phyloP scores from a whole-genome alignment of 2,888 invertebrate genomes.

The Prosapia bicincta region DNA sequence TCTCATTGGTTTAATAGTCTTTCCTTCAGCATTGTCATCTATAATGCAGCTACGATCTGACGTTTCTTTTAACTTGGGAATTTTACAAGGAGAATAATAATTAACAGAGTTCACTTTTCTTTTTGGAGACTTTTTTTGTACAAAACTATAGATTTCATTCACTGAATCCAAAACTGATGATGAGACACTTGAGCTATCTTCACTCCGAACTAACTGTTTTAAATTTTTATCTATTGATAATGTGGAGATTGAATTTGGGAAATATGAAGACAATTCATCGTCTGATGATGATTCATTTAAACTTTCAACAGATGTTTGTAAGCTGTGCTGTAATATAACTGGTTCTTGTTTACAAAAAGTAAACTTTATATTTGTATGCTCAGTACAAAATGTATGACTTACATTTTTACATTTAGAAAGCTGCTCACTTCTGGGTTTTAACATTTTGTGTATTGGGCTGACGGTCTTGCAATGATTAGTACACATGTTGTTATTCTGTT shows the following conservation, averaged over 20 bases:
- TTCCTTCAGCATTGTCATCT: neutral
- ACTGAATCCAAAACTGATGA: conserved; percentile 15
- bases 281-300: conserved; percentile 8
- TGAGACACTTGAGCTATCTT: conserved; percentile 20
- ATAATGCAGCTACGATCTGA: neutral
- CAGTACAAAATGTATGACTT: no score
- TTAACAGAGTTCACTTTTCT: neutral
- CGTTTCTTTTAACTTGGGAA: neutral
- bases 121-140: neutral
- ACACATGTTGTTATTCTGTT: neutral
- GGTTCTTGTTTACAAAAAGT: neutral
- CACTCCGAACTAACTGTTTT: neutral
- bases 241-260: conserved; percentile 15
- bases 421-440: no score
- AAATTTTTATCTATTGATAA: neutral
- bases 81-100: neutral
- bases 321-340: neutral
- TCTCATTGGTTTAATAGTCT: neutral
- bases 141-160: neutral
- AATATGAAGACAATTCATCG: neutral
- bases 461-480: neutral
- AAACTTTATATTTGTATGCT: neutral
- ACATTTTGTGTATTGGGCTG: no score
- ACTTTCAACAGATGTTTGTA: neutral
- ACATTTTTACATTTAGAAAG: neutral